These are phyloP conservation scores for Nyleta sp. DNA, from an alignment of 2,888 invertebrate genomes.

Conservation along the genomic window DNA sequence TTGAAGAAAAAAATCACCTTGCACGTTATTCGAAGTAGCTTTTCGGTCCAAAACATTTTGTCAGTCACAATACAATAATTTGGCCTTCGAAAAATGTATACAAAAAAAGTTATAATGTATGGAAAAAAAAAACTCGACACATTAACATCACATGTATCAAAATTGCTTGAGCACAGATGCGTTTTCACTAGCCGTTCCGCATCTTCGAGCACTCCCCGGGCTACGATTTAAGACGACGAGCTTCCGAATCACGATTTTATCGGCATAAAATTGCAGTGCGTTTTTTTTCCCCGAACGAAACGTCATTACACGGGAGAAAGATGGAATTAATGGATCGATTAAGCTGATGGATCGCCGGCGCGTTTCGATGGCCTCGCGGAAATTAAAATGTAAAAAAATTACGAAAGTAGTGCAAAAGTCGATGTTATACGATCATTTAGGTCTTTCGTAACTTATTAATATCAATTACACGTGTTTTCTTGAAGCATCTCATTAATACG, in stretches of 20 bases:
- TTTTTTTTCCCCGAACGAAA: slow-evolving; percentile 34
- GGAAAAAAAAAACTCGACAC: slow-evolving; percentile 5
- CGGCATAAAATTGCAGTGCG: slow-evolving; percentile 48
- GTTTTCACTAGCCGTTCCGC: slow-evolving; percentile 20
- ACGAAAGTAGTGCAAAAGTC: slow-evolving; percentile 34
- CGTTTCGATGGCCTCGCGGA: slow-evolving; percentile 12
- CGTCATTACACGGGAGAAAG: slow-evolving; percentile 46
- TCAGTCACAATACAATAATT: background rate
- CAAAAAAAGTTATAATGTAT: background rate
- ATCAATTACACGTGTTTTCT: slow-evolving; percentile 39
- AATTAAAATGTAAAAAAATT: slow-evolving; percentile 43
- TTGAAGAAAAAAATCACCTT: no score
- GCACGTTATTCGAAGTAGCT: no score
- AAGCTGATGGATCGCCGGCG: slow-evolving; percentile 42
- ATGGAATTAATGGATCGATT: slow-evolving; percentile 51
- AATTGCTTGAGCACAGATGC: slow-evolving; percentile 15
- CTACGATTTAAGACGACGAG: slow-evolving; percentile 37
- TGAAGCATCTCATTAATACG: background rate
- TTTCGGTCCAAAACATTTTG: no score
- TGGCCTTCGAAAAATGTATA: background rate
- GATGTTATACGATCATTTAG: slow-evolving; percentile 34
- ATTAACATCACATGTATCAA: slow-evolving; percentile 23
- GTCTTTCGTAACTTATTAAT: slow-evolving; percentile 33
- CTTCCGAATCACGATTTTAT: slow-evolving; percentile 61
- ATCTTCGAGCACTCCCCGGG: slow-evolving; percentile 15